A percentile compares a stretch with the other conserved stretches of the same genome.
Conservation (phyloP, 2,797 vertebrate species). For the Spinibarbus caldwelli region DNA sequence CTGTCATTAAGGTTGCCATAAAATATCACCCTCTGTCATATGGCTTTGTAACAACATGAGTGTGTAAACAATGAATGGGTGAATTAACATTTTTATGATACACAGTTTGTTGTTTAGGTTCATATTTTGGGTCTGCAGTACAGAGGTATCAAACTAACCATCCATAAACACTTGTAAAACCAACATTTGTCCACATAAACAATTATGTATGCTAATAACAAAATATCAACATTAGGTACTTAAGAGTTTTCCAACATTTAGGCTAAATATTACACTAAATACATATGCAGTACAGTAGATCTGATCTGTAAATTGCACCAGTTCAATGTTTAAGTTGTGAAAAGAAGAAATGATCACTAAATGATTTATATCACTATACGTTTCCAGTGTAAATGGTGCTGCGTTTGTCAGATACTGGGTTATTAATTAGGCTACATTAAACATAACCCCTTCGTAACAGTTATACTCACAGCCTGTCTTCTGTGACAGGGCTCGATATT, state of each 20-base stretch:
- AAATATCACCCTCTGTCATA: not conserved
- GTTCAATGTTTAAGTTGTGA: not conserved
- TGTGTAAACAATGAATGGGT: not conserved
- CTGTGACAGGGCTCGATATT: slow-evolving; percentile 80
- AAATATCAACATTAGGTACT: not conserved
- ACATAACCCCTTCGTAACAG: not conserved
- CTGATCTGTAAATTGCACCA: not conserved
- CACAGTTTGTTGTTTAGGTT: not conserved
- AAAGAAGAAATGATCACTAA: not conserved
- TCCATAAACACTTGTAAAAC: not conserved
- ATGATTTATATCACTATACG: not conserved
- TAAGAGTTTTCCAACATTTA: not conserved
- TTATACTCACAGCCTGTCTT: slow-evolving; percentile 94
- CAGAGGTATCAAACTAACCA: not conserved
- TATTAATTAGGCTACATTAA: not conserved
- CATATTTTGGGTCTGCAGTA: not conserved
- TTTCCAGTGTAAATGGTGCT: not conserved
- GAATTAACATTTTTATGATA: not conserved
- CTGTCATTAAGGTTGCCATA: not conserved
- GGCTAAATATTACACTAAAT: not conserved
- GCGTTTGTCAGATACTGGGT: not conserved
- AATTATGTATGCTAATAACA: not conserved
- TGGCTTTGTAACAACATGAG: not conserved
- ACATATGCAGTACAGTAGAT: not conserved
- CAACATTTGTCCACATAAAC: not conserved